Percentiles rank a stretch among this genome's conserved stretches.
These are phyloP conservation scores for Sinodicranocentrus sp. DNA, from an alignment of 2,888 invertebrate species.

Conservation along the genomic window DNA sequence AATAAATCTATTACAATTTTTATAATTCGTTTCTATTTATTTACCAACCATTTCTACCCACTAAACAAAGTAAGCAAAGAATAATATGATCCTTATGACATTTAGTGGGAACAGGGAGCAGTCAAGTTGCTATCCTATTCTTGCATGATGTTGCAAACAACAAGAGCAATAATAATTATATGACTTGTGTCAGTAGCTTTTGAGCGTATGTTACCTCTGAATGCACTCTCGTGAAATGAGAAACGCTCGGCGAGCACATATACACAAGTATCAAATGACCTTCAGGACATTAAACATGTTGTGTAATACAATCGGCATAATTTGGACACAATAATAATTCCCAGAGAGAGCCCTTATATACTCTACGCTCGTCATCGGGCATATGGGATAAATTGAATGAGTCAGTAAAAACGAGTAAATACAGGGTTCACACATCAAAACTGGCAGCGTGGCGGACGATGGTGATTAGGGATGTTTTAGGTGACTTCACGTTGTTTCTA, in stretches of 20 bases:
- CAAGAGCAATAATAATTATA: no score
- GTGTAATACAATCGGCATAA: constrained; percentile 62
- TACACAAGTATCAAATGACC: constrained; percentile 64
- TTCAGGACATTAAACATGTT: constrained; percentile 47
- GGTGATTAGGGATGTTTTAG: no score
- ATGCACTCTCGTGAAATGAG: constrained; percentile 40
- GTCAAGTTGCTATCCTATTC: no score
- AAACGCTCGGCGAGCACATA: constrained; percentile 48
- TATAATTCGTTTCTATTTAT: constrained; percentile 53
- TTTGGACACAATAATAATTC: constrained; percentile 65
- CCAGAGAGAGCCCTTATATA: constrained; percentile 61
- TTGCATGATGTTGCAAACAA: no score
- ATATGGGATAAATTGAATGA: constrained; percentile 48
- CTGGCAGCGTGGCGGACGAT: constrained; percentile 10
- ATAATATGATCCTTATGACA: constrained; percentile 8
- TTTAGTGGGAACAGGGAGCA: constrained; percentile 46
- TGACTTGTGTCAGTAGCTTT: no score
- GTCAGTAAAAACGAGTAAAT: constrained; percentile 63
- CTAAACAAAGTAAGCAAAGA: no score
- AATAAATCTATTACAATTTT: constrained; percentile 57
- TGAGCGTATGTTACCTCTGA: no score
- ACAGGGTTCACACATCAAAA: constrained; percentile 56
- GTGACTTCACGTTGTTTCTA: no score
- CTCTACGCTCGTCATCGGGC: no score
- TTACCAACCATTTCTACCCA: constrained; percentile 20